Percentiles rank a stretch among this genome's conserved stretches.
phyloP scores from a whole-genome alignment of 2,888 invertebrate species.

The Bombyx huttoni region DNA sequence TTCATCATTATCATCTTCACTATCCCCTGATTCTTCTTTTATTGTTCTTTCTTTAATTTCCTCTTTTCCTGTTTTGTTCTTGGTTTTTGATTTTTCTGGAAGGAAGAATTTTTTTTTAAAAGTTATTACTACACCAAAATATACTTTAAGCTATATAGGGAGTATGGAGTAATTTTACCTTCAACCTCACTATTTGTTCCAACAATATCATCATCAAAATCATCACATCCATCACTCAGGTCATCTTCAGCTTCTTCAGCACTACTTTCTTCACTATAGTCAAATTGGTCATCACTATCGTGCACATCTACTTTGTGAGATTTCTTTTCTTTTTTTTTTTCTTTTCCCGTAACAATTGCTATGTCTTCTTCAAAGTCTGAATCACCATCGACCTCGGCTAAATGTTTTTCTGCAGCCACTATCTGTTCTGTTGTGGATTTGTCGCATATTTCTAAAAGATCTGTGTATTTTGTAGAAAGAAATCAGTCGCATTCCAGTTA shows the following conservation, averaged over 20 bases:
- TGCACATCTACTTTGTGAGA: slow-evolving; percentile 14
- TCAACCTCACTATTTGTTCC: background rate
- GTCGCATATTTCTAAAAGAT: slow-evolving; percentile 83
- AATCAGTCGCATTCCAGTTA: no score
- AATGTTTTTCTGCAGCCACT: slow-evolving; percentile 74
- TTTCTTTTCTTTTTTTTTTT: slow-evolving; percentile 25
- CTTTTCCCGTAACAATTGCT: slow-evolving; percentile 66
- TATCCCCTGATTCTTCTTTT: slow-evolving; percentile 38
- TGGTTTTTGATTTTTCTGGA: slow-evolving; percentile 28
- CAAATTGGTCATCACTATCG: slow-evolving; percentile 12
- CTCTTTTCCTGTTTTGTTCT: slow-evolving; percentile 14
- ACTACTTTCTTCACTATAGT: slow-evolving; percentile 11
- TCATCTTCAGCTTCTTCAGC: slow-evolving; percentile 13
- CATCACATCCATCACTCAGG: slow-evolving; percentile 10
- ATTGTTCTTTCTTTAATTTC: slow-evolving; percentile 27
- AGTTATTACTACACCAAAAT: no score
- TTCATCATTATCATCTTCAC: slow-evolving; percentile 52
- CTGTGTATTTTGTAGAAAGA: slow-evolving; percentile 30
- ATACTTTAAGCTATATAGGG: no score
- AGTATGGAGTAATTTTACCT: background rate
- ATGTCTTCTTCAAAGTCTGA: slow-evolving; percentile 77
- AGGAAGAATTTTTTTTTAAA: slow-evolving; percentile 5
- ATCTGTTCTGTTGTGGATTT: slow-evolving; percentile 74
- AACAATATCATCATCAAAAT: slow-evolving; percentile 10
- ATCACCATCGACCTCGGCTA: slow-evolving; percentile 70